phyloP scores from a whole-genome alignment of 1,140 invertebrate genomes.

The Bilobella aurantiaca region DNA sequence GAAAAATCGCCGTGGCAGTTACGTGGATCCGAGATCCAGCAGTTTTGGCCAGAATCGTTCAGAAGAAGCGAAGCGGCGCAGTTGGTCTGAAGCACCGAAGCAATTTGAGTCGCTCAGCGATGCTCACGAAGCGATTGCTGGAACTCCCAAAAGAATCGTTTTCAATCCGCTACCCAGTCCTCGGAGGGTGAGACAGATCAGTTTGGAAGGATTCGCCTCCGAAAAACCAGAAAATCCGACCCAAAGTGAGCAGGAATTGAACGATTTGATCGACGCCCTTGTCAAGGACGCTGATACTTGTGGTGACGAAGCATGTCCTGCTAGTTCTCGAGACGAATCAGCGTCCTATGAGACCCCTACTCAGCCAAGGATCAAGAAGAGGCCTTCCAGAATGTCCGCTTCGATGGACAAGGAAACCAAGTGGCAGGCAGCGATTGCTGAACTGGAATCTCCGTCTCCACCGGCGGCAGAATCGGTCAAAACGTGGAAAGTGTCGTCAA shows the following conservation, averaged over 20 bases:
- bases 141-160: slow-evolving; percentile 7
- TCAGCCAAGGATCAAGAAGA: not conserved
- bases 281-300: slow-evolving; percentile 29
- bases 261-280: slow-evolving; percentile 31
- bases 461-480: not conserved
- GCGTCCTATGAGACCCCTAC: not conserved
- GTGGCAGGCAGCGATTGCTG: not conserved
- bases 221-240: not conserved
- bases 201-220: slow-evolving; percentile 26
- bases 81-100: slow-evolving; percentile 26
- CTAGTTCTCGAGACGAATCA: not conserved
- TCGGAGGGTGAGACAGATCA: slow-evolving; percentile 30
- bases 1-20: slow-evolving; percentile 26
- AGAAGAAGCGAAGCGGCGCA: slow-evolving; percentile 15
- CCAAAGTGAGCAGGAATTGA: slow-evolving; percentile 25
- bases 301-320: not conserved
- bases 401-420: not conserved
- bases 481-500: too few species aligned
- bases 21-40: slow-evolving; percentile 19
- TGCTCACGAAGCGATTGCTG: not conserved
- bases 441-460: not conserved
- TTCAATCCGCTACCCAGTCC: slow-evolving; percentile 30
- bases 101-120: slow-evolving; percentile 10
- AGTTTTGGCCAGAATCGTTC: not conserved
- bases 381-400: not conserved